Percentiles rank a stretch among this genome's conserved stretches.
phyloP scores from a whole-genome alignment of 2,113 vertebrate genomes.

The Argyrosomus japonicus region DNA sequence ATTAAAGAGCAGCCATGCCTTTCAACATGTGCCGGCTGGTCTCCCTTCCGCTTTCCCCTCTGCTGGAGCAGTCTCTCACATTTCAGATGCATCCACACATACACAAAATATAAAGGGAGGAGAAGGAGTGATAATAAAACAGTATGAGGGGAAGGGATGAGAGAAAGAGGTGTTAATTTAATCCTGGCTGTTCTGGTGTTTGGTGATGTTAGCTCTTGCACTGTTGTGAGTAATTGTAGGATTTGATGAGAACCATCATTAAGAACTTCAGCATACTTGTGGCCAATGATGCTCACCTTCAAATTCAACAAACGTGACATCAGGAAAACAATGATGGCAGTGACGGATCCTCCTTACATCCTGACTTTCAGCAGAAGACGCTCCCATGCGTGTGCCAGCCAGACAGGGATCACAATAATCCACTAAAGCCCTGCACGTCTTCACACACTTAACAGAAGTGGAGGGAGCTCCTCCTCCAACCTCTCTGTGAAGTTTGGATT shows the following conservation, averaged over 20 bases:
- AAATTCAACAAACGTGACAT: constrained; percentile 18
- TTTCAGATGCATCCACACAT: constrained; percentile 62
- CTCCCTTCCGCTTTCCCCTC: constrained; percentile 66
- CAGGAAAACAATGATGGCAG: constrained; percentile 29
- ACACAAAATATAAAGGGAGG: constrained; percentile 44
- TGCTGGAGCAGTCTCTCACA: constrained; percentile 55
- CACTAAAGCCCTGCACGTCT: constrained; percentile 75
- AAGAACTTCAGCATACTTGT: neutral
- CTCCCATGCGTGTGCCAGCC: constrained; percentile 52
- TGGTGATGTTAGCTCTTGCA: neutral
- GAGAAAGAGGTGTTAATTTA: constrained; percentile 17
- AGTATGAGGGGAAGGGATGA: constrained; percentile 3
- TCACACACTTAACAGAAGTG: constrained; percentile 73
- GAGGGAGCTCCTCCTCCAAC: constrained; percentile 59
- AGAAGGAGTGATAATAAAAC: constrained; percentile 15
- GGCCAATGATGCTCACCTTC: neutral
- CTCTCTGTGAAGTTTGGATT: constrained; percentile 71
- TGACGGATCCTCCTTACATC: constrained; percentile 27
- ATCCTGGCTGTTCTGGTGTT: constrained; percentile 1
- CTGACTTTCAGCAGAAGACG: constrained; percentile 40
- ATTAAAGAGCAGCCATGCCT: constrained; percentile 80
- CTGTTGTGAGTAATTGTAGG: neutral
- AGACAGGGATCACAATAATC: constrained; percentile 75
- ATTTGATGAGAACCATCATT: neutral
- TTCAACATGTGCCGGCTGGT: constrained; percentile 83